Evolutionary conservation across 2,113 vertebrate genomes (phyloP).

Genomic region (Brachyhypopomus gauderio): DNA sequence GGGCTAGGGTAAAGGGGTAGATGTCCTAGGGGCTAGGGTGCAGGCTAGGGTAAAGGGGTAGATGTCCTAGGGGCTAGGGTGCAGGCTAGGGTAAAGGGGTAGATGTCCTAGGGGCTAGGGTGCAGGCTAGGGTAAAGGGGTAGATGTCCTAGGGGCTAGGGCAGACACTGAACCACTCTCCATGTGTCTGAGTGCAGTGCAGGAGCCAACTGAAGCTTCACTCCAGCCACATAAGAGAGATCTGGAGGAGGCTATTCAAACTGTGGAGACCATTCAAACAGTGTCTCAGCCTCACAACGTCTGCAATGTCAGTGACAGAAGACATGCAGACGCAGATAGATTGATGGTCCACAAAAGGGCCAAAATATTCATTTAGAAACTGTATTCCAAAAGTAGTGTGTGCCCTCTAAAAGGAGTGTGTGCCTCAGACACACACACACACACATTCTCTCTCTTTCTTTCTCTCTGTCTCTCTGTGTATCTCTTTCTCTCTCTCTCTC

Average conservation of each 20-base stretch:
- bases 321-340: background rate
- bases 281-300: constrained; percentile 1
- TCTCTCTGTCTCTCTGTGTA: background rate
- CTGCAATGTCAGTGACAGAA: background rate
- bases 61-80: too few species aligned
- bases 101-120: too few species aligned
- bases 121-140: too few species aligned
- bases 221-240: background rate
- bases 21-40: background rate
- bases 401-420: background rate
- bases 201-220: constrained; percentile 25
- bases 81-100: too few species aligned
- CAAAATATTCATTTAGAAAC: constrained; percentile 21
- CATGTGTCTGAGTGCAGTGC: background rate
- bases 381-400: background rate
- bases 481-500: background rate
- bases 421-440: background rate
- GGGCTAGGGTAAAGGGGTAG: too few species aligned
- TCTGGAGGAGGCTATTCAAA: constrained; percentile 16
- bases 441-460: background rate
- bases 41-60: too few species aligned
- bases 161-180: background rate
- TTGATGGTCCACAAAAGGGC: constrained; percentile 3
- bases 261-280: constrained; percentile 6
- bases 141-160: background rate